A percentile compares a stretch with the other conserved stretches of the same genome.
Conservation (phyloP, 1,140 invertebrate genomes). For the Microplitis mediator region DNA sequence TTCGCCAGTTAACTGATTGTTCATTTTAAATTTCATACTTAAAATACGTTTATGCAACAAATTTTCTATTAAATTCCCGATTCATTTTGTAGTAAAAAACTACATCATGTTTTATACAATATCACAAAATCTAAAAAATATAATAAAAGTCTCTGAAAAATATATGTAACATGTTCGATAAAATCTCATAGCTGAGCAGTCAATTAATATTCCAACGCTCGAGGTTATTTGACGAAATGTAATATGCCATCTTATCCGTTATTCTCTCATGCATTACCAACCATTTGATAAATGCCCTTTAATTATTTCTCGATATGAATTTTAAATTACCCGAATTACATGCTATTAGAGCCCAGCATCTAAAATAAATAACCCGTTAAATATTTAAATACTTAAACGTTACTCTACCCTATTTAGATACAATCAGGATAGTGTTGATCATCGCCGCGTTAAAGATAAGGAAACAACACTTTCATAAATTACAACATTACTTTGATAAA, state of each 20-base stretch:
- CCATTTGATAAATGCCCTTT: conserved; percentile 23
- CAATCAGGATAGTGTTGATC: too few relatives aligned
- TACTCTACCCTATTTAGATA: neutral
- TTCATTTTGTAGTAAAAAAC: too few relatives aligned
- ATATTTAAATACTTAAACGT: neutral
- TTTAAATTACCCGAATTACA: neutral
- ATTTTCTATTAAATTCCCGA: too few relatives aligned
- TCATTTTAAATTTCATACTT: too few relatives aligned
- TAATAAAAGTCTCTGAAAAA: too few relatives aligned
- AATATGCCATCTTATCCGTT: conserved; percentile 40
- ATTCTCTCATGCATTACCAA: conserved; percentile 32
- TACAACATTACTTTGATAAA: conserved; percentile 2
- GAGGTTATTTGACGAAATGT: conserved; percentile 43
- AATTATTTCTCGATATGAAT: conserved; percentile 4
- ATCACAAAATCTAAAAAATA: too few relatives aligned
- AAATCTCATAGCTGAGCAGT: conserved; percentile 20
- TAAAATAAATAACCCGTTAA: neutral
- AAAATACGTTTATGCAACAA: too few relatives aligned
- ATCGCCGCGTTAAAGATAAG: neutral
- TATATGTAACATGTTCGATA: neutral
- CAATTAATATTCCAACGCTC: conserved; percentile 24
- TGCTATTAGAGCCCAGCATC: neutral
- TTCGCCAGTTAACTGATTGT: too few relatives aligned
- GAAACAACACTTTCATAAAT: neutral
- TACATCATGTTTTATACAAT: too few relatives aligned